phyloP scores from a whole-genome alignment of 1,140 invertebrate species.

The Oppia nitens region DNA sequence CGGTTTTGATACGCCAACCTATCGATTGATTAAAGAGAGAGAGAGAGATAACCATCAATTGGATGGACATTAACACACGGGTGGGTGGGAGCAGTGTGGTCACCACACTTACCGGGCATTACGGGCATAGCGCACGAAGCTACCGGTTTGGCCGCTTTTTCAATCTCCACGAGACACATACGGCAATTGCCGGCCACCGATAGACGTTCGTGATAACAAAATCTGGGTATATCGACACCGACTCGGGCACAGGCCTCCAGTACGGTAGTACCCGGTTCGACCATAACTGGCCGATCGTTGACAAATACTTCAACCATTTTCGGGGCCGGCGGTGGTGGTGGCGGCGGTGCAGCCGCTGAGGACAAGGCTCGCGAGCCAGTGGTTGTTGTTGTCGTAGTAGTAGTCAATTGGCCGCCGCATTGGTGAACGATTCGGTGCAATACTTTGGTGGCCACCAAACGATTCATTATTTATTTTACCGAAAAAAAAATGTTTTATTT shows the following conservation, averaged over 20 bases:
- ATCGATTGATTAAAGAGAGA: constrained; percentile 25
- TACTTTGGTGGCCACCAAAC: too few species aligned
- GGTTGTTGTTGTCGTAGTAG: too few species aligned
- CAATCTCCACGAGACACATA: constrained; percentile 99
- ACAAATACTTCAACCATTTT: constrained; percentile 92
- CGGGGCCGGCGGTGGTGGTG: too few species aligned
- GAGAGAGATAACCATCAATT: not conserved
- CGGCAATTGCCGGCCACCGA: constrained; percentile 90
- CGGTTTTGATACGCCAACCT: constrained; percentile 78
- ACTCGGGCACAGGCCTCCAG: constrained; percentile 90
- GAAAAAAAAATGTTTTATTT: too few species aligned
- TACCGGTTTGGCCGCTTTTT: constrained; percentile 87
- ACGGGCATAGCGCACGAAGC: constrained; percentile 99
- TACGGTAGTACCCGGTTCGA: constrained; percentile 90
- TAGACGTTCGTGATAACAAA: constrained; percentile 96
- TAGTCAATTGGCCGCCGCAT: too few species aligned
- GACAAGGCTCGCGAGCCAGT: too few species aligned
- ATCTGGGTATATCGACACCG: constrained; percentile 94
- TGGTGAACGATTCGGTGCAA: too few species aligned
- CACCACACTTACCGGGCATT: constrained; percentile 67
- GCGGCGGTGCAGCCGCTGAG: too few species aligned
- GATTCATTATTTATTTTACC: too few species aligned
- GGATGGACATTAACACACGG: not conserved
- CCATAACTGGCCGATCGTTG: constrained; percentile 84
- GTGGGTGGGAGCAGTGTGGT: not conserved